Evolutionary conservation across 2,888 invertebrate genomes (phyloP).

Genomic region (Galeruca laticollis): DNA sequence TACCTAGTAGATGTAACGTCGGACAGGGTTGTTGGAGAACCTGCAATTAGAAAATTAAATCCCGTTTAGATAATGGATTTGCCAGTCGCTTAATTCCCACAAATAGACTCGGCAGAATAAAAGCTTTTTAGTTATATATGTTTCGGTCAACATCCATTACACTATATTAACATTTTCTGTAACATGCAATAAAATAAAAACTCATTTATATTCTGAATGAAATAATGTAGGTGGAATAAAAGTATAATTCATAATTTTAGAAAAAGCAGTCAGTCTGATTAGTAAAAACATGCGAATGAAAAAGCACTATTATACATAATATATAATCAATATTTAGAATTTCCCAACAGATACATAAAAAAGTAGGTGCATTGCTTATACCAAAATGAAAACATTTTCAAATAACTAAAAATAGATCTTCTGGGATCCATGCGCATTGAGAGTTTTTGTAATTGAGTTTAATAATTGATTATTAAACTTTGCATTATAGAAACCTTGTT

Average conservation of each 20-base stretch:
- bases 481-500: too few species aligned
- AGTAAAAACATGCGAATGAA: too few species aligned
- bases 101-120: background rate
- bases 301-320: too few species aligned
- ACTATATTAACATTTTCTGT: constrained; percentile 5
- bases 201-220: background rate
- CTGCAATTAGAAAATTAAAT: constrained; percentile 47
- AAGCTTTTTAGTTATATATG: background rate
- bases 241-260: background rate
- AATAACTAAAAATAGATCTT: too few species aligned
- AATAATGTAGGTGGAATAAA: background rate
- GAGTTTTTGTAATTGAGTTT: too few species aligned
- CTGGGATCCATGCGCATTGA: too few species aligned
- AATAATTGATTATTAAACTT: too few species aligned
- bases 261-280: background rate
- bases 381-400: too few species aligned
- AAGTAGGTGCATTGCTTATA: too few species aligned
- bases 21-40: constrained; percentile 66
- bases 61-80: constrained; percentile 10
- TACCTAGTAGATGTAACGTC: constrained; percentile 70
- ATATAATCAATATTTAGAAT: too few species aligned
- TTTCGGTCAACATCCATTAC: background rate
- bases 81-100: background rate
- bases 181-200: background rate
- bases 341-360: too few species aligned